Evolutionary conservation across 2,888 invertebrate species (phyloP).

Genomic region (Bellardia bayeri): DNA sequence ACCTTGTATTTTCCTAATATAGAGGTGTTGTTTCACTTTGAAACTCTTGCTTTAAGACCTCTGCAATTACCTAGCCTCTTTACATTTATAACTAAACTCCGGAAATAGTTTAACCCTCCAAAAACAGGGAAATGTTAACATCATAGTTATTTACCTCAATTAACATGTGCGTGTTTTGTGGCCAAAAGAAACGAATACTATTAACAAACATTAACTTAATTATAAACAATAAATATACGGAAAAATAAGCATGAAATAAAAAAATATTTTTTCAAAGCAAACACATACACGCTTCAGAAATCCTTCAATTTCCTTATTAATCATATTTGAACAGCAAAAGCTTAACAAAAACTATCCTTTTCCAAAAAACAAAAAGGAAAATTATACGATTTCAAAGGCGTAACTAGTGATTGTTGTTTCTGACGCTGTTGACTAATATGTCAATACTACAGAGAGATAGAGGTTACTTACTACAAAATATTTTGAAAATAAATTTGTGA

Average conservation of each 20-base stretch:
- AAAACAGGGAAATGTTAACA: slow-evolving; percentile 24
- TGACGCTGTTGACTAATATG: neutral
- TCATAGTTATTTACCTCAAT: slow-evolving; percentile 69
- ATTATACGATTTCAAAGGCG: slow-evolving; percentile 51
- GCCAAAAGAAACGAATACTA: slow-evolving; percentile 55
- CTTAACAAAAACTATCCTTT: slow-evolving; percentile 59
- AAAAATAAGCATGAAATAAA: slow-evolving; percentile 63
- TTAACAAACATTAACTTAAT: slow-evolving; percentile 71
- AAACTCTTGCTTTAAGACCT: no score
- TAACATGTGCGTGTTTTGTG: slow-evolving; percentile 71
- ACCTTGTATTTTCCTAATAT: no score
- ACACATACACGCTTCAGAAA: slow-evolving; percentile 48
- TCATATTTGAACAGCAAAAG: neutral
- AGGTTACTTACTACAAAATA: neutral
- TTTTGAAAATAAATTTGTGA: neutral
- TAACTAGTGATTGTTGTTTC: slow-evolving; percentile 45
- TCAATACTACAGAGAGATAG: neutral
- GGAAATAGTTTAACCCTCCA: slow-evolving; percentile 34
- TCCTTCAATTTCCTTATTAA: slow-evolving; percentile 58
- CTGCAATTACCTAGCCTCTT: neutral
- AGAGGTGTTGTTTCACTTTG: no score
- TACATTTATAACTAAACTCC: neutral
- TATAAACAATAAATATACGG: slow-evolving; percentile 59
- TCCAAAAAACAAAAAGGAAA: neutral
- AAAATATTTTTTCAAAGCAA: slow-evolving; percentile 42